Base-by-base conservation (phyloP, 2,888 invertebrate species). In the Pyrgus malvae region DNA sequence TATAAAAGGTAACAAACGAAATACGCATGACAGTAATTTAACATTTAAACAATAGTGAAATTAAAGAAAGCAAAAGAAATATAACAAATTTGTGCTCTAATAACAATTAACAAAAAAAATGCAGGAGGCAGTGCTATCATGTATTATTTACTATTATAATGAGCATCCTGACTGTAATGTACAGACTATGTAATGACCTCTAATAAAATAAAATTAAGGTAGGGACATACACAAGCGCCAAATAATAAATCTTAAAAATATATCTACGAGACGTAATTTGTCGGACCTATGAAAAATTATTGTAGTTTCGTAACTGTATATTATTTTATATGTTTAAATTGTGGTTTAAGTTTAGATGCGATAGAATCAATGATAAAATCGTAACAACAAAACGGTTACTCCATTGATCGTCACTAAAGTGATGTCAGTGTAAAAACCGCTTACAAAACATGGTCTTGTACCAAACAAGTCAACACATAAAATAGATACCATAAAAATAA, bases 111-210 rank as follows among this genome's bases (percentile, higher is more conserved):
- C 45, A 31, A 58, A 57, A 27, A 59, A 66, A 66, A 68, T 69
- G 66, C 78, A 70, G 65, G 67, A 66, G 72, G 78, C 78, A 79
- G 75, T 77, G 65, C 64, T 67, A 68, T 61, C 48, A 38, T 17
- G 29, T 38, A 56, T 61, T 58, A 59, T 63, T 65, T 67, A 64
- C 55, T 62, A 66, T 75, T 83, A 86, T 83, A 86, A 88, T 87
- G 87, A 88, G 87, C 80, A 86, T 83, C 80, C 83, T 83, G 84
- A 83, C 66, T 59, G 53, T 53, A 53, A 40, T 31, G 27, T 54
- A 53, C 11, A 53, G 40, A 46, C 54, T 54, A 54, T 31, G 27
- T 53, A 53, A 51, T 44, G 53, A 53, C 16, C 45, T 12, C 45
- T 53, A 51, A 42, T 60, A 56, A 63, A 55, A 58, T 57, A 62